A percentile compares a stretch with the other conserved stretches of the same genome.
These are phyloP conservation scores for Anthoptus insignis DNA, from an alignment of 2,888 invertebrate genomes.

Conservation along the genomic window DNA sequence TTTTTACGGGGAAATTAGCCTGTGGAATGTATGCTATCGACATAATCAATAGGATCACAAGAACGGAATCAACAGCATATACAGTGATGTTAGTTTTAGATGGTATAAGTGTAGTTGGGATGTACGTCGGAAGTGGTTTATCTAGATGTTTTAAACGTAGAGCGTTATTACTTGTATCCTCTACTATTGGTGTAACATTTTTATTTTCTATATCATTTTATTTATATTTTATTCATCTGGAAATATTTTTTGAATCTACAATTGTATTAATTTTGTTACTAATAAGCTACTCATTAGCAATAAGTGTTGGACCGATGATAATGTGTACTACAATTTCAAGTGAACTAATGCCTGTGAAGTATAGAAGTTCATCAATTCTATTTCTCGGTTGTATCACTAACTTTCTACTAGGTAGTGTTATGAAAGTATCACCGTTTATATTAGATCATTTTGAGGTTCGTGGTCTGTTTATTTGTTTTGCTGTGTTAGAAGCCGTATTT, in stretches of 20 bases:
- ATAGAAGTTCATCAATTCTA: constrained; percentile 33
- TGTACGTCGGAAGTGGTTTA: constrained; percentile 63
- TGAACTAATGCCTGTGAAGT: constrained; percentile 41
- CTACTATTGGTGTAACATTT: constrained; percentile 46
- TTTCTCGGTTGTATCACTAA: background rate
- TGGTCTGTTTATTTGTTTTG: constrained; percentile 48
- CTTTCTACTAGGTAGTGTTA: constrained; percentile 22
- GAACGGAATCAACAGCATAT: constrained; percentile 45
- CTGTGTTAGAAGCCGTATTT: constrained; percentile 27
- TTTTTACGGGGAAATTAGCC: constrained; percentile 48
- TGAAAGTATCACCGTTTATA: constrained; percentile 42
- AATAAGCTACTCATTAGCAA: constrained; percentile 57
- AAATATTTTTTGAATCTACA: constrained; percentile 48
- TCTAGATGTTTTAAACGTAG: constrained; percentile 53
- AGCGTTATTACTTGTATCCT: constrained; percentile 51
- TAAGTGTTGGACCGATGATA: constrained; percentile 61
- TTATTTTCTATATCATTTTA: constrained; percentile 47
- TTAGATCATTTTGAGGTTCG: constrained; percentile 38
- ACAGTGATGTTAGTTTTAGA: constrained; percentile 51
- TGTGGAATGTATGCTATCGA: constrained; percentile 48
- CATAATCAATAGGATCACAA: constrained; percentile 46
- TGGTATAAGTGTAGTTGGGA: constrained; percentile 52
- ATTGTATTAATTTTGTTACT: constrained; percentile 58
- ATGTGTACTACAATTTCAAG: constrained; percentile 51
- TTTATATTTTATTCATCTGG: constrained; percentile 46